Evolutionary conservation across 2,888 invertebrate species (phyloP).

Genomic region (Aleiodes leptofemur): DNA sequence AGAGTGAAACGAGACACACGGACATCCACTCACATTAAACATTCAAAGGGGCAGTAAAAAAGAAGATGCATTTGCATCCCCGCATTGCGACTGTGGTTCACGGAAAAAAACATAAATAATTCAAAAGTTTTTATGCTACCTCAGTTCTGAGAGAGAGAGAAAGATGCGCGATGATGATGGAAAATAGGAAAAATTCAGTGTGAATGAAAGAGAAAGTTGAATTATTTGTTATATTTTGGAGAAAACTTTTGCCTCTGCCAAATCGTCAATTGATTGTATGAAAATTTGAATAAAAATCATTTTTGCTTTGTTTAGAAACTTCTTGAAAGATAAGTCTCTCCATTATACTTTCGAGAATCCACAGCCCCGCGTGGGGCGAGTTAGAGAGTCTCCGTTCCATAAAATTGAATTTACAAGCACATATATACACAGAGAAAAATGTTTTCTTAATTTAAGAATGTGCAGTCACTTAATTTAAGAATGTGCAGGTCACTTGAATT

Average conservation of each 20-base stretch:
- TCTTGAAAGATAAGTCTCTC: too few relatives aligned
- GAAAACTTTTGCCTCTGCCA: slow-evolving; percentile 55
- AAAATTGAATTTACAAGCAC: too few relatives aligned
- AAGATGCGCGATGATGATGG: slow-evolving; percentile 30
- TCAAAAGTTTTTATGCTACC: slow-evolving; percentile 70
- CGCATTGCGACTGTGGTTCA: slow-evolving; percentile 65
- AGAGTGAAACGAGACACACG: slow-evolving; percentile 8
- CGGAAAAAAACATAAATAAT: slow-evolving; percentile 72
- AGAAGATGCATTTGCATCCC: slow-evolving; percentile 71
- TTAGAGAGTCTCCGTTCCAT: too few relatives aligned
- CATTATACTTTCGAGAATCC: too few relatives aligned
- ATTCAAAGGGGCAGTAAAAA: slow-evolving; percentile 71
- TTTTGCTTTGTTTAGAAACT: too few relatives aligned
- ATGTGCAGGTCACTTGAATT: too few relatives aligned
- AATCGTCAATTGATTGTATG: slow-evolving; percentile 60
- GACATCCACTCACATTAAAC: slow-evolving; percentile 64
- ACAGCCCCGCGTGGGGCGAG: too few relatives aligned
- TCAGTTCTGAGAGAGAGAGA: slow-evolving; percentile 30
- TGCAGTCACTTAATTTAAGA: too few relatives aligned
- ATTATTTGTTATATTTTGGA: not conserved
- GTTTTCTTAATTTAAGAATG: too few relatives aligned
- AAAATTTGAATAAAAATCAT: slow-evolving; percentile 6
- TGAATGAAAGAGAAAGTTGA: slow-evolving; percentile 43
- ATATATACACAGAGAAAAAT: too few relatives aligned
- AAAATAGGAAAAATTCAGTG: slow-evolving; percentile 43